These are phyloP conservation scores for Acropora yongei DNA, from an alignment of 64 coral and sea anemone species.

Conservation along the genomic window DNA sequence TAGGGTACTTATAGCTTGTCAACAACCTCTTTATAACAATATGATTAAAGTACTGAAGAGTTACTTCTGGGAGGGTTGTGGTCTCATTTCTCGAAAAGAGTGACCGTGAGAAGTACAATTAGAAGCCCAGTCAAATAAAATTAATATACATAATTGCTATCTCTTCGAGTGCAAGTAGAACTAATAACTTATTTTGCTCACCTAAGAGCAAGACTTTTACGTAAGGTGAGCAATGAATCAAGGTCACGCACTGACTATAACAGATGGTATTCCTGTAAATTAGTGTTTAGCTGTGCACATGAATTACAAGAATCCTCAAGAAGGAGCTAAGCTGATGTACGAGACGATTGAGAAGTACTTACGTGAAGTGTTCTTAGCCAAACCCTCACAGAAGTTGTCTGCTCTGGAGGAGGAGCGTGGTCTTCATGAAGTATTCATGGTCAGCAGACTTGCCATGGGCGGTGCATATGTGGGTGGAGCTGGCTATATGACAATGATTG, in stretches of 20 bases:
- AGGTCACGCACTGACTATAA: neutral
- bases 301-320: conserved; percentile 78
- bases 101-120: no score
- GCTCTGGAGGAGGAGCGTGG: conserved; percentile 63
- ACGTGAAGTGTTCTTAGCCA: conserved; percentile 55
- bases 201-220: no score
- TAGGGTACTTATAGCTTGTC: no score
- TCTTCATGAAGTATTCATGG: conserved; percentile 72
- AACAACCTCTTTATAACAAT: no score
- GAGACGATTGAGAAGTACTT: conserved; percentile 85
- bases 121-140: no score
- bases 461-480: conserved; percentile 77
- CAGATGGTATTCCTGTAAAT: neutral
- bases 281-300: conserved; percentile 88
- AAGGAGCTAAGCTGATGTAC: conserved; percentile 85
- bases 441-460: conserved; percentile 87
- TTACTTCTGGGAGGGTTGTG: no score
- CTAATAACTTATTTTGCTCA: no score
- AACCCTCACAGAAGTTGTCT: conserved; percentile 41
- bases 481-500: conserved; percentile 66
- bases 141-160: no score
- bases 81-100: no score
- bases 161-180: no score
- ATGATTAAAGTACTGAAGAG: no score
- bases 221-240: no score